phyloP scores from a whole-genome alignment of 1,140 invertebrate genomes.

The Bombus huntii region DNA sequence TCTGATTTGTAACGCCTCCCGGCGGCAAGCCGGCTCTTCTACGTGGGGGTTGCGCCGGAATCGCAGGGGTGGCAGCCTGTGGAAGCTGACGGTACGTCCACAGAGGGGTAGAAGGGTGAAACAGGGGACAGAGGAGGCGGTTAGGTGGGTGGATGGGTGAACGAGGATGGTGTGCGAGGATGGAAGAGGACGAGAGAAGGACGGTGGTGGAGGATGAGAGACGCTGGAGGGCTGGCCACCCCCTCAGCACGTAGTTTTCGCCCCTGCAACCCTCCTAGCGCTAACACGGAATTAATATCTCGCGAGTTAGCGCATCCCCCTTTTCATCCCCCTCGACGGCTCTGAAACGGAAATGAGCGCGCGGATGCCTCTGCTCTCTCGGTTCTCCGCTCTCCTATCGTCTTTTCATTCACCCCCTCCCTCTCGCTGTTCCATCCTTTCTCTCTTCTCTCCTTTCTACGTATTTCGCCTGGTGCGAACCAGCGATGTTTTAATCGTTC shows the following conservation, averaged over 20 bases:
- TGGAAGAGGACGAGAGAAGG: constrained; percentile 17
- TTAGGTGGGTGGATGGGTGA: neutral
- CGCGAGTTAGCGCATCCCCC: constrained; percentile 80
- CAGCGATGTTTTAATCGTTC: neutral
- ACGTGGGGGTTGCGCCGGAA: constrained; percentile 55
- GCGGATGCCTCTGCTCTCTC: constrained; percentile 80
- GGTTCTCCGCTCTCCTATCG: constrained; percentile 67
- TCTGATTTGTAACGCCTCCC: constrained; percentile 81
- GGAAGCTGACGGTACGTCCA: constrained; percentile 36
- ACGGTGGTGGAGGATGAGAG: constrained; percentile 17
- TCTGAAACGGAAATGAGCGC: constrained; percentile 81
- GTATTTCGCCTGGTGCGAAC: neutral
- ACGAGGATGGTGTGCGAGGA: neutral
- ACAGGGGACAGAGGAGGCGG: neutral
- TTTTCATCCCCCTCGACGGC: constrained; percentile 72
- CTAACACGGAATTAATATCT: constrained; percentile 84
- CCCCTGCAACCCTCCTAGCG: constrained; percentile 79
- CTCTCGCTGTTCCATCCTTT: neutral
- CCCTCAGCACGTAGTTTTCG: constrained; percentile 80
- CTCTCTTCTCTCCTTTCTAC: constrained; percentile 13
- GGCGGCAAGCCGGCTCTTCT: constrained; percentile 42
- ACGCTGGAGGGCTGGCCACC: constrained; percentile 57
- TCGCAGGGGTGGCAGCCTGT: constrained; percentile 46
- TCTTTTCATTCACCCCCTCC: constrained; percentile 51
- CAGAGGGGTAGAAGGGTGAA: constrained; percentile 18